A percentile compares a stretch with the other conserved stretches of the same genome.
These are phyloP conservation scores for Rallus crepitans DNA, from an alignment of 2,797 vertebrate genomes.

Conservation along the genomic window DNA sequence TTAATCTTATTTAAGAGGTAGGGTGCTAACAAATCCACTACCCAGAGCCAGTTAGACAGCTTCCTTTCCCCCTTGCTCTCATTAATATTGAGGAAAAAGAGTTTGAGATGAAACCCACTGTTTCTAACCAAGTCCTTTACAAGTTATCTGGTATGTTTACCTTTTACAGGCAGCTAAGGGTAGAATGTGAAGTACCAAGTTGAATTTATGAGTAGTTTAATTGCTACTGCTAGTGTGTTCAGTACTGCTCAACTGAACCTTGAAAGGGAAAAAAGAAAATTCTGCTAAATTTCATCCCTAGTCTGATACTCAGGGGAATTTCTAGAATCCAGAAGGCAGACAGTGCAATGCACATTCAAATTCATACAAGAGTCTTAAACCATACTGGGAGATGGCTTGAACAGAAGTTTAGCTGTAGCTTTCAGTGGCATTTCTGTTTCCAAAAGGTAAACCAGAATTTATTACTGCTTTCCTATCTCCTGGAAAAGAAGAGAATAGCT, in stretches of 20 bases:
- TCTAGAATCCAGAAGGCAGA: neutral
- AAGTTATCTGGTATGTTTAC: neutral
- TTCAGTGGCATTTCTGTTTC: neutral
- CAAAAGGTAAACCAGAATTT: neutral
- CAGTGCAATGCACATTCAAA: neutral
- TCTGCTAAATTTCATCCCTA: neutral
- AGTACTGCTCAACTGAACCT: rapidly evolving
- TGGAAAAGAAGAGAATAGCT: neutral
- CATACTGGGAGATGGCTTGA: neutral
- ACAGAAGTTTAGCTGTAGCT: neutral
- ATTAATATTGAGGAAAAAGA: neutral
- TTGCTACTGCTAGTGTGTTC: neutral
- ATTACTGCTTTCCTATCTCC: neutral
- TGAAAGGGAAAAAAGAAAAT: neutral
- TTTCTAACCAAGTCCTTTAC: neutral
- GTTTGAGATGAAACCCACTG: neutral
- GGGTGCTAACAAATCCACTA: neutral
- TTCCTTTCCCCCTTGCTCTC: neutral
- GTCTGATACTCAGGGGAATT: neutral
- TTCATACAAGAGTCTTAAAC: neutral
- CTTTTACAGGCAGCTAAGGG: neutral
- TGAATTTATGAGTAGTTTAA: neutral
- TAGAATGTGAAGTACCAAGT: neutral
- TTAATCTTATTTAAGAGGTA: neutral
- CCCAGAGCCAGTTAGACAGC: neutral